Evolutionary conservation across 2,888 invertebrate genomes (phyloP).

Genomic region (Drosophila falleni): DNA sequence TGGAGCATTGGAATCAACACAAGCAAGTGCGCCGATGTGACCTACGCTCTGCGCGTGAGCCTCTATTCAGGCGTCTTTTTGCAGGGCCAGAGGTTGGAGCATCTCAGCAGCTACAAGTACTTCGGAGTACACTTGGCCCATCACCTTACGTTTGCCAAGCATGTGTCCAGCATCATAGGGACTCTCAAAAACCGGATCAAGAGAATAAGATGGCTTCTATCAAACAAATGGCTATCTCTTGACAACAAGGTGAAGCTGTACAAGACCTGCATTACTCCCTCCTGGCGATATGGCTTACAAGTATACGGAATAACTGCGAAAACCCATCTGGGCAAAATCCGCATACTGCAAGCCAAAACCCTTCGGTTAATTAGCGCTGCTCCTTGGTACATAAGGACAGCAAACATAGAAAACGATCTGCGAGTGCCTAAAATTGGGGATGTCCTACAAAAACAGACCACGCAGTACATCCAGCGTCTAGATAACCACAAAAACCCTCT

Average conservation of each 20-base stretch:
- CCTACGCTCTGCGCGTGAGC: conserved; percentile 2
- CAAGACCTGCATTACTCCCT: background rate
- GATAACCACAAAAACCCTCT: no score
- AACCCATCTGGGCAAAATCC: background rate
- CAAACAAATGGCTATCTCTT: background rate
- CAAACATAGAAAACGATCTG: background rate
- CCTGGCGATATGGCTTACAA: background rate
- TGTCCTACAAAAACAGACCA: background rate
- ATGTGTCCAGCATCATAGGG: background rate
- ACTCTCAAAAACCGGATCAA: background rate
- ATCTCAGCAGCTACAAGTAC: background rate
- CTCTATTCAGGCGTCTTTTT: background rate
- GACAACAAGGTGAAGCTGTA: background rate
- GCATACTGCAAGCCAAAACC: background rate
- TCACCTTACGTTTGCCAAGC: background rate
- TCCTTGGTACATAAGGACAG: background rate
- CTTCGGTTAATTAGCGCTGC: background rate
- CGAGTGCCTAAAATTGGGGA: background rate
- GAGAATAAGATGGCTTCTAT: background rate
- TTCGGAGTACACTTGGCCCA: background rate
- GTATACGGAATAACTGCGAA: background rate
- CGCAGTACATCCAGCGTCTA: no score
- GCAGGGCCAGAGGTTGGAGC: background rate
- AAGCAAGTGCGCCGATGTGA: background rate
- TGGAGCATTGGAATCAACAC: background rate